phyloP scores from a whole-genome alignment of 2,888 invertebrate genomes.

The Punctoribates punctum region DNA sequence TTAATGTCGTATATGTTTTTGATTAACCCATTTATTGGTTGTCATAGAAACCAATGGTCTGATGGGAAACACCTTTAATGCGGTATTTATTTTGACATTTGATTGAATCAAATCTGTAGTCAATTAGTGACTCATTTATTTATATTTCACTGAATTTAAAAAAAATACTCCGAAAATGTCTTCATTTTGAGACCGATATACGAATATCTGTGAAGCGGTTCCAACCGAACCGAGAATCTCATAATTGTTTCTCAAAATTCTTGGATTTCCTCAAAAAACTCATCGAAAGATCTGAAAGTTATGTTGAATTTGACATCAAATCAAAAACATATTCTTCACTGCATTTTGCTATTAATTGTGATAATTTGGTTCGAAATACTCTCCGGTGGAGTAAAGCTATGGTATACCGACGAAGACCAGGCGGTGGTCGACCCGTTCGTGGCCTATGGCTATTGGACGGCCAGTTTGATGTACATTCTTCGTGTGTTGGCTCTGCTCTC shows the following conservation, averaged over 20 bases:
- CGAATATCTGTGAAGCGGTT: background rate
- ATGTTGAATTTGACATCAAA: constrained; percentile 36
- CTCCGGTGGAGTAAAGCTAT: constrained; percentile 45
- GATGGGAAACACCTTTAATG: constrained; percentile 23
- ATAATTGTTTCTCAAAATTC: background rate
- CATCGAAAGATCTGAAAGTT: background rate
- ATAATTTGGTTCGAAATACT: constrained; percentile 45
- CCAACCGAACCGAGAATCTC: background rate
- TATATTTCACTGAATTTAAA: background rate
- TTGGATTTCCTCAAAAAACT: background rate
- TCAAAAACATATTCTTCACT: constrained; percentile 48
- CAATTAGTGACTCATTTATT: background rate
- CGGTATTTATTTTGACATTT: constrained; percentile 11
- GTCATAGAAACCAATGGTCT: background rate
- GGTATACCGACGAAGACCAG: constrained; percentile 44
- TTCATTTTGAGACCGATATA: no score
- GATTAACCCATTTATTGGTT: background rate
- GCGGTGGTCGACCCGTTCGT: constrained; percentile 66
- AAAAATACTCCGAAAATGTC: no score
- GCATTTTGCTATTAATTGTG: constrained; percentile 45
- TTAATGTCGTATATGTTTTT: background rate
- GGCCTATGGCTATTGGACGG: constrained; percentile 71
- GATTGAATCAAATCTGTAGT: background rate
- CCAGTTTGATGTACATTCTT: constrained; percentile 70
- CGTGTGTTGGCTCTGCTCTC: constrained; percentile 77